Evolutionary conservation across 2,797 vertebrate species (phyloP).

Genomic region (Otus scops): DNA sequence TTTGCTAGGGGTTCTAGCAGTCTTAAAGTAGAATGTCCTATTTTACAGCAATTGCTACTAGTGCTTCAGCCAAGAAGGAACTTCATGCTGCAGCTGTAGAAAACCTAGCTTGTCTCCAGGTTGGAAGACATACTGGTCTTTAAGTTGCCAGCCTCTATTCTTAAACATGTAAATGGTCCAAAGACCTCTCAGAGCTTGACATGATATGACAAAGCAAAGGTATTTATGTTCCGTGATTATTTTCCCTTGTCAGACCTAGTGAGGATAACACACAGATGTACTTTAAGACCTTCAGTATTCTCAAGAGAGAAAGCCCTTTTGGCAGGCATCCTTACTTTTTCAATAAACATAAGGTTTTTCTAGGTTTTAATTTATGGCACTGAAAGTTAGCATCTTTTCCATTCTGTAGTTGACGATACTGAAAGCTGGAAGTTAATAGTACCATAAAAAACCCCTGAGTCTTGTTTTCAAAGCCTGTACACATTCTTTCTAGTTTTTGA

Average conservation of each 20-base stretch:
- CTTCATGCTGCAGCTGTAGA: not conserved
- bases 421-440: constrained; percentile 35
- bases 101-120: not conserved
- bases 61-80: not conserved
- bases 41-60: not conserved
- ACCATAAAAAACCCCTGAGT: not conserved
- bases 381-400: constrained; percentile 30
- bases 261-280: not conserved
- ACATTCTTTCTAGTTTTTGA: not conserved
- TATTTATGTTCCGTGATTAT: constrained; percentile 7
- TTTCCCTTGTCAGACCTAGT: not conserved
- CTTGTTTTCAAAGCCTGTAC: not conserved
- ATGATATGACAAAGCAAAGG: constrained; percentile 11
- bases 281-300: not conserved
- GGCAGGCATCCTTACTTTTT: constrained; percentile 22
- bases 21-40: not conserved
- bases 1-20: not conserved
- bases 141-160: not conserved
- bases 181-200: not conserved
- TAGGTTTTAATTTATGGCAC: constrained; percentile 44
- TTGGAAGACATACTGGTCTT: not conserved
- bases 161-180: not conserved
- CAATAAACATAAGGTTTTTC: constrained; percentile 34
- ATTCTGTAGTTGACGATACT: not conserved
- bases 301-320: constrained; percentile 16